Conservation (phyloP, 2,113 vertebrate species). For the Hemibates koningsi region DNA sequence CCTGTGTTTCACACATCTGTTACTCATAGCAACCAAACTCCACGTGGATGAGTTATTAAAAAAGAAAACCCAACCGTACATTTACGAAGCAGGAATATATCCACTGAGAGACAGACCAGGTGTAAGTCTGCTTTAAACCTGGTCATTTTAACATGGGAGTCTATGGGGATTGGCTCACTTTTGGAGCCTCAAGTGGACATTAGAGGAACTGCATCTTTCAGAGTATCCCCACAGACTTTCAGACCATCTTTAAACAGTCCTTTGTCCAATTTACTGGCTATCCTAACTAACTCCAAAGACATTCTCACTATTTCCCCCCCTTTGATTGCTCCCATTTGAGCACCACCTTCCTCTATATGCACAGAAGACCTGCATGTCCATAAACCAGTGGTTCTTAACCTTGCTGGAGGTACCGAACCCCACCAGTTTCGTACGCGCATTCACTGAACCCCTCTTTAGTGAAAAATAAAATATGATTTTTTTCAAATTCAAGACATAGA, state of each 20-base stretch:
- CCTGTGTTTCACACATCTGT: background rate
- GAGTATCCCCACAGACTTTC: background rate
- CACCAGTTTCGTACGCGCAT: accelerated
- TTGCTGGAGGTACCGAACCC: accelerated
- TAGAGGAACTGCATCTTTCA: background rate
- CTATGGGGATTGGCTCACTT: background rate
- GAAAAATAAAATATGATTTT: accelerated
- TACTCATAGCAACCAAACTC: background rate
- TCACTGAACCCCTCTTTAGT: background rate
- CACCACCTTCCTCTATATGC: background rate
- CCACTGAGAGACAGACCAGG: background rate
- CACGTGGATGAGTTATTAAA: background rate
- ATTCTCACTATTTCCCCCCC: background rate
- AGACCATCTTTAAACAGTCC: background rate
- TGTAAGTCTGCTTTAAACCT: background rate
- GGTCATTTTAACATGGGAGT: background rate
- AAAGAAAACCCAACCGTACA: background rate
- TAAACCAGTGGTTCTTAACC: background rate
- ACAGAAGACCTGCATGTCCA: background rate
- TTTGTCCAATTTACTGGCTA: background rate
- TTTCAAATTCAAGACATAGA: no score
- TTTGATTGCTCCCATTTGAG: background rate
- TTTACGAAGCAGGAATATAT: background rate
- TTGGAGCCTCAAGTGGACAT: background rate
- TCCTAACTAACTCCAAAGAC: background rate